phyloP scores from a whole-genome alignment of 2,797 vertebrate genomes.

The Trachops cirrhosus region DNA sequence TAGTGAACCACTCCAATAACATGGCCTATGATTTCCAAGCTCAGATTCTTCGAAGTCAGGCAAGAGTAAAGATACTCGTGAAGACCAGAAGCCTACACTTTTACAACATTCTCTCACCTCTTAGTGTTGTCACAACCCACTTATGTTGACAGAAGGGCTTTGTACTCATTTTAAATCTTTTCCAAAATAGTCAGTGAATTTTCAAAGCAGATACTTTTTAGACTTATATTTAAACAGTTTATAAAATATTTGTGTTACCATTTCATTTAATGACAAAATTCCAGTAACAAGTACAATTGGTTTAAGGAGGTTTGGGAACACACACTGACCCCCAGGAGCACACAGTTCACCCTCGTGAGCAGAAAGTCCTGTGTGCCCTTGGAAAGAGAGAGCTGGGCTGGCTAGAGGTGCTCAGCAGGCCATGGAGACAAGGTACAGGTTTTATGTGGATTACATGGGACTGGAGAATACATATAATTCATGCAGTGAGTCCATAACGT shows the following conservation, averaged over 20 bases:
- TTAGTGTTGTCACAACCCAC: background rate
- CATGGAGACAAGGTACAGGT: accelerated
- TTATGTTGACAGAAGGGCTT: background rate
- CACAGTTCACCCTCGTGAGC: background rate
- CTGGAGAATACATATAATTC: background rate
- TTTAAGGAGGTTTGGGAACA: background rate
- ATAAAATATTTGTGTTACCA: background rate
- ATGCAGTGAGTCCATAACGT: background rate
- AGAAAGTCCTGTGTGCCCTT: background rate
- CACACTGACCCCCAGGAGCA: background rate
- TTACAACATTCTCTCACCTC: background rate
- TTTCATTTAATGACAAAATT: slow-evolving; percentile 6
- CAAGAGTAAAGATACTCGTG: background rate
- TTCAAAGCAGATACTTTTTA: slow-evolving; percentile 34
- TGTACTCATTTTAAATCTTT: background rate
- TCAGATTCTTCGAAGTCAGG: background rate
- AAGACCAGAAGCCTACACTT: background rate
- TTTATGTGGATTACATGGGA: background rate
- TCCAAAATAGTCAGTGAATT: slow-evolving; percentile 13
- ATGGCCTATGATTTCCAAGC: background rate
- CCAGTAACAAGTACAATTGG: background rate
- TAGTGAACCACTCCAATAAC: background rate
- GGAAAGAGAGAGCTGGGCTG: background rate
- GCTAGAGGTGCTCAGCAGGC: background rate
- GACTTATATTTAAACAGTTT: background rate